Evolutionary conservation across 2,113 vertebrate genomes (phyloP).

Genomic region (Piprites chloris): DNA sequence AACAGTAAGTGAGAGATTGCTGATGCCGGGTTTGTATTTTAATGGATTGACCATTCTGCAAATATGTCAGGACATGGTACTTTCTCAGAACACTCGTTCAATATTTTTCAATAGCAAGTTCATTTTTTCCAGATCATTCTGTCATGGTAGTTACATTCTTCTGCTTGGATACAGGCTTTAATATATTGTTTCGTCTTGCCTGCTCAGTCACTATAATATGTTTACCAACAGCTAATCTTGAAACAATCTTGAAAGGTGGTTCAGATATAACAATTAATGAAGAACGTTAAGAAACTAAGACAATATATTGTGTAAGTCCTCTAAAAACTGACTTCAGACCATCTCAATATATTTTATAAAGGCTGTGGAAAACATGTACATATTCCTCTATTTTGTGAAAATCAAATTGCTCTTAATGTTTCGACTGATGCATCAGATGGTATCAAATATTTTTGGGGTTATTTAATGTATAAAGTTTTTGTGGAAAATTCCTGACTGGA

Average conservation of each 20-base stretch:
- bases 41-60: background rate
- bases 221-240: background rate
- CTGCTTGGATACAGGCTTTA: background rate
- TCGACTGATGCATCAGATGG: background rate
- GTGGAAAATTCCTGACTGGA: background rate
- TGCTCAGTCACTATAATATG: background rate
- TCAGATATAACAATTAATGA: background rate
- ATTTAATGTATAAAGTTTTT: background rate
- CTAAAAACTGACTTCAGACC: background rate
- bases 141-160: background rate
- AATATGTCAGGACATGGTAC: background rate
- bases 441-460: background rate
- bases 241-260: background rate
- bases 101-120: background rate
- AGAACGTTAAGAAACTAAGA: background rate
- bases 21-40: background rate
- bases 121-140: background rate
- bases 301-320: background rate
- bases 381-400: background rate
- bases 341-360: background rate
- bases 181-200: background rate
- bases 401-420: background rate
- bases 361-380: background rate
- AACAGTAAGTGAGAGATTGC: background rate
- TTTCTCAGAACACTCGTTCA: background rate